Percentiles rank a stretch among this genome's conserved stretches.
Conservation (phyloP, 1,140 invertebrate species). For the Copidosoma floridanum region DNA sequence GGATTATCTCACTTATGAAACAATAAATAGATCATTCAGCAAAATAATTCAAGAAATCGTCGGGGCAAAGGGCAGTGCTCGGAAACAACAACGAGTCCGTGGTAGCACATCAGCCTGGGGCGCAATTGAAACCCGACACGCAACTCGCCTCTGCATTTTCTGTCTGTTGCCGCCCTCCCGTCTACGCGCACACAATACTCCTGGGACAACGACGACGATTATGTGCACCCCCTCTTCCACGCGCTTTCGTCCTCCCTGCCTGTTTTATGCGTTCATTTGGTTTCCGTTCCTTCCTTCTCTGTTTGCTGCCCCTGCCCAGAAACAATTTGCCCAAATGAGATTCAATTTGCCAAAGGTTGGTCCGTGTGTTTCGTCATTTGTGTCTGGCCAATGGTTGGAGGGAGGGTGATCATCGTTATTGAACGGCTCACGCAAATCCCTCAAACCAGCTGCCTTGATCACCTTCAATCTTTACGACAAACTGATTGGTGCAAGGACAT, state of each 20-base stretch:
- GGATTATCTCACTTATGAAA: too few species aligned
- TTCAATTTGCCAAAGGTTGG: background rate
- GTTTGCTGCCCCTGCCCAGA: background rate
- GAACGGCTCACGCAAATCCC: background rate
- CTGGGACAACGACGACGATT: background rate
- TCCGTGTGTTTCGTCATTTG: too few species aligned
- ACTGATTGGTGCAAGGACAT: too few species aligned
- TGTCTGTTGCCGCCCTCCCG: background rate
- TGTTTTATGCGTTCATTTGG: too few species aligned
- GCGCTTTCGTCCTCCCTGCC: too few species aligned
- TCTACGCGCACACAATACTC: background rate
- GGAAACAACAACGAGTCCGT: background rate
- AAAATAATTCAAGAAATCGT: background rate
- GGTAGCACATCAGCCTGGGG: too few species aligned
- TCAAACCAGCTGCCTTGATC: background rate
- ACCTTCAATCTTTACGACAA: background rate
- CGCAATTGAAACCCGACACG: constrained; percentile 27
- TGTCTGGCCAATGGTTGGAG: too few species aligned
- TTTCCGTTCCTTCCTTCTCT: constrained; percentile 4
- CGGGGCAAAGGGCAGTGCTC: background rate
- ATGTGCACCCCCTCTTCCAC: too few species aligned
- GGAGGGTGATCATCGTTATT: too few species aligned
- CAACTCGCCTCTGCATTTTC: constrained; percentile 1
- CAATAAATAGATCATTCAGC: too few species aligned
- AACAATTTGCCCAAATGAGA: constrained; percentile 21